Conservation (phyloP, 2,888 invertebrate genomes). For the Merodon equestris region DNA sequence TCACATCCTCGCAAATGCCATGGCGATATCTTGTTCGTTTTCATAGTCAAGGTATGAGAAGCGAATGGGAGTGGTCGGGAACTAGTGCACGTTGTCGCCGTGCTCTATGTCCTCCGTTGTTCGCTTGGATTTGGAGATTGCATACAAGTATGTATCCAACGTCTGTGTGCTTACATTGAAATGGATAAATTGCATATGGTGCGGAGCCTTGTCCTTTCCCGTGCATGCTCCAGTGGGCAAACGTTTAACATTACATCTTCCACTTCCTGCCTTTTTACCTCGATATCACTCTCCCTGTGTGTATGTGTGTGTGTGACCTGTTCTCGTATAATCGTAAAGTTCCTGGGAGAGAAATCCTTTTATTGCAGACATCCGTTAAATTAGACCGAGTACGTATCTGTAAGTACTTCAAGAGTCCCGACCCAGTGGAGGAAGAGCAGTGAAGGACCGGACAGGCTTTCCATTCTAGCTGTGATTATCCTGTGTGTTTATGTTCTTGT, state of each 20-base stretch:
- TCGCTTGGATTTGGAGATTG: background rate
- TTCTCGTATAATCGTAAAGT: slow-evolving; percentile 50
- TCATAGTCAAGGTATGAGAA: slow-evolving; percentile 25
- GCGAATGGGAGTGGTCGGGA: slow-evolving; percentile 52
- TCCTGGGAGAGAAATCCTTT: slow-evolving; percentile 58
- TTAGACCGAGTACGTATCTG: slow-evolving; percentile 54
- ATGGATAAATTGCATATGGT: slow-evolving; percentile 53
- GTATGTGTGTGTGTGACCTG: too few relatives aligned
- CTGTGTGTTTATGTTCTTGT: slow-evolving; percentile 59
- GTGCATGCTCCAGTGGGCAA: slow-evolving; percentile 47
- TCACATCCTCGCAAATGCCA: too few relatives aligned
- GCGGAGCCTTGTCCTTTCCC: slow-evolving; percentile 11
- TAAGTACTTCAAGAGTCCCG: slow-evolving; percentile 33
- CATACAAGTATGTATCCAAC: slow-evolving; percentile 21
- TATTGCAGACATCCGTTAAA: slow-evolving; percentile 54
- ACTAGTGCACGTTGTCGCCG: slow-evolving; percentile 33
- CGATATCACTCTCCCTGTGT: background rate
- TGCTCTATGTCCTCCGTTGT: slow-evolving; percentile 2
- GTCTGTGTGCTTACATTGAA: slow-evolving; percentile 27
- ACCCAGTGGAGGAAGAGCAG: too few relatives aligned
- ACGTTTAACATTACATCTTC: slow-evolving; percentile 60
- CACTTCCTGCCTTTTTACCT: slow-evolving; percentile 31
- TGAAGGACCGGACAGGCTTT: background rate
- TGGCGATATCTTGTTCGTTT: background rate
- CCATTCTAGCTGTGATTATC: slow-evolving; percentile 54